Percentiles rank a stretch among this genome's conserved stretches.
These are phyloP conservation scores for Atherinomorus stipes DNA, from an alignment of 2,113 vertebrate genomes.

Conservation along the genomic window DNA sequence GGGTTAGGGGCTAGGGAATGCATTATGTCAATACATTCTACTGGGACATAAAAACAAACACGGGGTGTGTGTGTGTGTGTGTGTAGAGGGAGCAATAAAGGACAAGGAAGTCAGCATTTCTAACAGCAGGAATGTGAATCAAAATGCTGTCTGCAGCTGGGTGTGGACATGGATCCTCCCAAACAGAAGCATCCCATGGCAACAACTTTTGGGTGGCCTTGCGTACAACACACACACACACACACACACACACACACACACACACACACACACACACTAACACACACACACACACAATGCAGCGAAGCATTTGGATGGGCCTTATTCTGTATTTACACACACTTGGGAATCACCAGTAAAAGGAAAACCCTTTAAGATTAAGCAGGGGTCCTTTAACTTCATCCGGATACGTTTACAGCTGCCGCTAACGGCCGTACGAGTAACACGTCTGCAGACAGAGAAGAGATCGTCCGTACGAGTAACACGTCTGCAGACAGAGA, in stretches of 20 bases:
- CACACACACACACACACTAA: too few species aligned
- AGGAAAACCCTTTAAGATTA: background rate
- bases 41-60: too few species aligned
- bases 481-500: too few species aligned
- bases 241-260: too few species aligned
- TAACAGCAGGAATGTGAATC: slow-evolving; percentile 35
- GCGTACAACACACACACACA: too few species aligned
- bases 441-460: background rate
- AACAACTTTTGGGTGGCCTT: slow-evolving; percentile 38
- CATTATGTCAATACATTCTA: too few species aligned
- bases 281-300: slow-evolving; percentile 1
- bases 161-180: slow-evolving; percentile 29
- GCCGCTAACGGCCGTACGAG: background rate
- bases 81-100: background rate
- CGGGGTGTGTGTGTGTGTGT: background rate
- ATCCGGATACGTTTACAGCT: background rate
- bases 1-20: too few species aligned
- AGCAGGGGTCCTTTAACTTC: background rate
- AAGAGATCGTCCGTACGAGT: too few species aligned
- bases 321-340: slow-evolving; percentile 44
- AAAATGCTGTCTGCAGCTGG: slow-evolving; percentile 9
- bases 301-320: slow-evolving; percentile 27
- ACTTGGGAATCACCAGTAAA: slow-evolving; percentile 7
- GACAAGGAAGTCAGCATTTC: slow-evolving; percentile 23
- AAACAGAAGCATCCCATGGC: slow-evolving; percentile 44